Evolutionary conservation across 2,113 vertebrate genomes (phyloP).

Genomic region (Excalfactoria chinensis): DNA sequence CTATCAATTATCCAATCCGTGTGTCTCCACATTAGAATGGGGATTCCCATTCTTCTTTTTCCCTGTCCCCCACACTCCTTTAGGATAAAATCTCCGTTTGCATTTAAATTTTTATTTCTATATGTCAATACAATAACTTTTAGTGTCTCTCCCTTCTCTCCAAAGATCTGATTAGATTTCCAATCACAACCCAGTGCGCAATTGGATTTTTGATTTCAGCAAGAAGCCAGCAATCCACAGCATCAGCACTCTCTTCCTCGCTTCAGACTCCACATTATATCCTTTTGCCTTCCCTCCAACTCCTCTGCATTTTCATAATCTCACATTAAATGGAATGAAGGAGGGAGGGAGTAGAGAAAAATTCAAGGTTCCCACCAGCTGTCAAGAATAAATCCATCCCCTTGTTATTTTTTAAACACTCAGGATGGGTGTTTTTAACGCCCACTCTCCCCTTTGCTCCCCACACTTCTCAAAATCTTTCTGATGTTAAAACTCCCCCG

Average conservation of each 20-base stretch:
- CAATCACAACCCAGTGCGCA: slow-evolving; percentile 95
- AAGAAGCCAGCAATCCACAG: slow-evolving; percentile 67
- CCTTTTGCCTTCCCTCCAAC: slow-evolving; percentile 70
- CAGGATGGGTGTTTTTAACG: slow-evolving; percentile 43
- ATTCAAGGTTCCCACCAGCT: slow-evolving; percentile 77
- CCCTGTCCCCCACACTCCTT: neutral
- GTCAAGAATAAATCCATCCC: slow-evolving; percentile 72
- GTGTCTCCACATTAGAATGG: slow-evolving; percentile 53
- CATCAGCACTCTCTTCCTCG: slow-evolving; percentile 58
- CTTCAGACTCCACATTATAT: slow-evolving; percentile 73
- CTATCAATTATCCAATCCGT: slow-evolving; percentile 69
- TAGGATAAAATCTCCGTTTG: neutral
- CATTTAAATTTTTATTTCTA: neutral
- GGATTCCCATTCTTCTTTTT: slow-evolving; percentile 63
- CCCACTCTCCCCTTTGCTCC: slow-evolving; percentile 52
- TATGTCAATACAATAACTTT: slow-evolving; percentile 48
- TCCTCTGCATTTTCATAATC: slow-evolving; percentile 80
- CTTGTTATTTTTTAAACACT: slow-evolving; percentile 40
- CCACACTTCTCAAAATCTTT: slow-evolving; percentile 26
- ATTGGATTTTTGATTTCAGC: slow-evolving; percentile 80
- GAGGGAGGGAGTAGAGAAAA: slow-evolving; percentile 56
- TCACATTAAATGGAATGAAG: slow-evolving; percentile 71
- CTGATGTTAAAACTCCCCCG: slow-evolving; percentile 60
- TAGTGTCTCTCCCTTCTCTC: slow-evolving; percentile 38
- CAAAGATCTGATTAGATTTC: slow-evolving; percentile 92